phyloP scores from a whole-genome alignment of 2,888 invertebrate species.

The Vesta saturnalis region DNA sequence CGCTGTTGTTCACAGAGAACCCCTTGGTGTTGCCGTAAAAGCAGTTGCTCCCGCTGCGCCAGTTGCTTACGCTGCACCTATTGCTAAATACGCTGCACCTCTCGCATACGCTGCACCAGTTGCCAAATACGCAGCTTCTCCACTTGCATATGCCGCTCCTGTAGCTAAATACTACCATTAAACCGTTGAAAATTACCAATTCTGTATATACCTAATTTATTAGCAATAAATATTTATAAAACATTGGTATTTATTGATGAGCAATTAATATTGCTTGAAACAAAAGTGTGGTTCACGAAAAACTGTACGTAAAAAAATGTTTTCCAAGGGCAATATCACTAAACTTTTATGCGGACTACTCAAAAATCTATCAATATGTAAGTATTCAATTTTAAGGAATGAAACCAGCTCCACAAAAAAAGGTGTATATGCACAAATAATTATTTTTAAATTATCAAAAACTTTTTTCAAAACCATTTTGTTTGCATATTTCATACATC shows the following conservation, averaged over 20 bases:
- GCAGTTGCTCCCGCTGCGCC: conserved; percentile 34
- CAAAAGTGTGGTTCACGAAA: too few species aligned
- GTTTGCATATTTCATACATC: too few species aligned
- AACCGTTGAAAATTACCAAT: neutral
- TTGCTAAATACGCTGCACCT: conserved; percentile 26
- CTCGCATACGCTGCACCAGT: conserved; percentile 37
- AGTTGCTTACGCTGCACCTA: conserved; percentile 26
- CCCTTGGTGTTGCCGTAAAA: conserved; percentile 21
- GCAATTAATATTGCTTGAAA: too few species aligned
- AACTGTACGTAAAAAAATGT: too few species aligned
- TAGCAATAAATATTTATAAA: conserved; percentile 11
- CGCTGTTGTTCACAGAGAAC: conserved; percentile 69
- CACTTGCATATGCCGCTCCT: conserved; percentile 29
- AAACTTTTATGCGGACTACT: too few species aligned
- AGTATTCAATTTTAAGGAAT: too few species aligned
- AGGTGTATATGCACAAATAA: too few species aligned
- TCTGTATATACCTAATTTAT: conserved; percentile 8
- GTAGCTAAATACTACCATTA: conserved; percentile 33
- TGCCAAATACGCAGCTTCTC: conserved; percentile 39
- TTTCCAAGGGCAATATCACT: too few species aligned
- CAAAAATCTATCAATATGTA: too few species aligned
- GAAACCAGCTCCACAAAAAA: too few species aligned
- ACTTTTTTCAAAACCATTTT: too few species aligned
- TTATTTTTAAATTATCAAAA: too few species aligned
- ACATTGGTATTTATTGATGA: neutral